Conservation (phyloP, 2,113 vertebrate genomes). For the human (Homo sapiens) region GRCh38 chr14:49950501-49951000, state of each 20-base stretch:
- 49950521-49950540: slow-evolving; percentile 46
- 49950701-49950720: neutral
- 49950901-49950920: neutral
- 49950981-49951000: slow-evolving; percentile 37
- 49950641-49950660: neutral
- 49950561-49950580: slow-evolving; percentile 46
- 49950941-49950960: neutral
- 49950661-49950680: neutral
- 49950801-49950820: neutral
- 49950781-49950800: neutral
- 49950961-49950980: neutral
- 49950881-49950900: neutral
- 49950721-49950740: neutral
- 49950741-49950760: neutral
- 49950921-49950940: neutral
- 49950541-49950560: slow-evolving; percentile 51
- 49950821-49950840: neutral
- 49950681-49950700: neutral
- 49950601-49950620: neutral
- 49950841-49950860: neutral
- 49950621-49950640: neutral
- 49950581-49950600: neutral
- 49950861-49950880: neutral
- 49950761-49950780: neutral
- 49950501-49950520: slow-evolving; percentile 44